Percentiles rank a stretch among this genome's conserved stretches.
Conservation (phyloP, 2,888 invertebrate species). For the Dioctria linearis region DNA sequence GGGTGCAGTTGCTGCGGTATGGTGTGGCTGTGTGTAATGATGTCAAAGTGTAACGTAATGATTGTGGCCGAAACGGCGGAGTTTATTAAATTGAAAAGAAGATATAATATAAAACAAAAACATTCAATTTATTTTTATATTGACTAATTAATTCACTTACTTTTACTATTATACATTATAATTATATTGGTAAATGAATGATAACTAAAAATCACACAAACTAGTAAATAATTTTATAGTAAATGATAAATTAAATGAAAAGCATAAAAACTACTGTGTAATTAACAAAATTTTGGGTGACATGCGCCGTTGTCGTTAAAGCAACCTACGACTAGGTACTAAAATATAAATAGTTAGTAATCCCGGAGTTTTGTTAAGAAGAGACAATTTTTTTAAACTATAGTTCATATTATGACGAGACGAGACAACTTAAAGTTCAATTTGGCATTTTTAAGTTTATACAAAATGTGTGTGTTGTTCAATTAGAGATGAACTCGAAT, state of each 20-base stretch:
- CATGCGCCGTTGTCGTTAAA: too few relatives aligned
- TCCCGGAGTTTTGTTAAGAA: not conserved
- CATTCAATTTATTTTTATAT: constrained; percentile 48
- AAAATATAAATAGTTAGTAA: not conserved
- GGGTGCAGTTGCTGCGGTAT: not conserved
- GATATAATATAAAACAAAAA: not conserved
- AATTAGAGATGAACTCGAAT: not conserved
- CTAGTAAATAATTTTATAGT: constrained; percentile 41
- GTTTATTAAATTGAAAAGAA: not conserved
- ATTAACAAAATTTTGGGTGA: not conserved
- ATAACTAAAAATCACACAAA: constrained; percentile 30
- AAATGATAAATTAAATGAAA: constrained; percentile 9
- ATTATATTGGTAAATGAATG: constrained; percentile 19
- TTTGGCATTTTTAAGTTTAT: constrained; percentile 4
- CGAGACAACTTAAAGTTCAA: constrained; percentile 1
- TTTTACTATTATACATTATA: not conserved
- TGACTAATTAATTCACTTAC: constrained; percentile 24
- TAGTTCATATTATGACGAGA: not conserved
- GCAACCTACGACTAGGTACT: too few relatives aligned
- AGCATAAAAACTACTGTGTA: not conserved
- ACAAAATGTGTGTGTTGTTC: not conserved
- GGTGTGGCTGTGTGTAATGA: not conserved
- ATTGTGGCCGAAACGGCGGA: not conserved
- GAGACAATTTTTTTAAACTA: not conserved
- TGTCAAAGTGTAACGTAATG: not conserved